Evolutionary conservation across 2,797 vertebrate genomes (phyloP).

Genomic region (Gallinago stenura): DNA sequence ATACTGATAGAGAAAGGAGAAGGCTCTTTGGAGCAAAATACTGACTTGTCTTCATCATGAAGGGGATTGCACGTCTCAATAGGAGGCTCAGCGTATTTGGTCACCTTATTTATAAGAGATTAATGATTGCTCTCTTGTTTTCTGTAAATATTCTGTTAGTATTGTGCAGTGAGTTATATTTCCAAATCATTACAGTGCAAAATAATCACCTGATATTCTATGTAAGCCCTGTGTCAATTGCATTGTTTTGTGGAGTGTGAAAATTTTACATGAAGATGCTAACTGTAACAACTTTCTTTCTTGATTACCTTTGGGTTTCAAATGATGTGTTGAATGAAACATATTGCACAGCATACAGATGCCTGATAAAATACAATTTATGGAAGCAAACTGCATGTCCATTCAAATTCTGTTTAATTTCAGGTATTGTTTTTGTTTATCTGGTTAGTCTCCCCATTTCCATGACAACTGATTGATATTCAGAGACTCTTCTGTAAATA

Average conservation of each 20-base stretch:
- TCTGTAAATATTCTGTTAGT: conserved; percentile 68
- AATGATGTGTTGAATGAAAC: conserved; percentile 49
- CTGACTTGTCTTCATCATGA: background rate
- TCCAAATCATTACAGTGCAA: conserved; percentile 59
- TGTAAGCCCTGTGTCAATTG: conserved; percentile 58
- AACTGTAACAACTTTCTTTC: conserved; percentile 51
- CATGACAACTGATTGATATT: conserved; percentile 35
- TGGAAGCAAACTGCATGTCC: conserved; percentile 44
- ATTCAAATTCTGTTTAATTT: conserved; percentile 27
- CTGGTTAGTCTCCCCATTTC: conserved; percentile 32
- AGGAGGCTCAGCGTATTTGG: conserved; percentile 48
- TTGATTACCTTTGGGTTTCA: conserved; percentile 54
- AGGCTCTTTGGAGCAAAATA: conserved; percentile 12
- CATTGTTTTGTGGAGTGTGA: conserved; percentile 67
- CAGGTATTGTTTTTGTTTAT: conserved; percentile 19
- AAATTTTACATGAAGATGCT: conserved; percentile 60
- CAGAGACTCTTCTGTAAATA: conserved; percentile 49
- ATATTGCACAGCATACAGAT: conserved; percentile 30
- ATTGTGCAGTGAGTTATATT: conserved; percentile 69
- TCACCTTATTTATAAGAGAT: conserved; percentile 73
- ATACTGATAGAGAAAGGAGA: conserved; percentile 6
- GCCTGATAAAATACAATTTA: conserved; percentile 43
- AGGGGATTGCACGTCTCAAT: background rate
- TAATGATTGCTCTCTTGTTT: conserved; percentile 49
- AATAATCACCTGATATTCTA: conserved; percentile 40